Conservation (phyloP, 2,113 vertebrate genomes). For the Python bivittatus region DNA sequence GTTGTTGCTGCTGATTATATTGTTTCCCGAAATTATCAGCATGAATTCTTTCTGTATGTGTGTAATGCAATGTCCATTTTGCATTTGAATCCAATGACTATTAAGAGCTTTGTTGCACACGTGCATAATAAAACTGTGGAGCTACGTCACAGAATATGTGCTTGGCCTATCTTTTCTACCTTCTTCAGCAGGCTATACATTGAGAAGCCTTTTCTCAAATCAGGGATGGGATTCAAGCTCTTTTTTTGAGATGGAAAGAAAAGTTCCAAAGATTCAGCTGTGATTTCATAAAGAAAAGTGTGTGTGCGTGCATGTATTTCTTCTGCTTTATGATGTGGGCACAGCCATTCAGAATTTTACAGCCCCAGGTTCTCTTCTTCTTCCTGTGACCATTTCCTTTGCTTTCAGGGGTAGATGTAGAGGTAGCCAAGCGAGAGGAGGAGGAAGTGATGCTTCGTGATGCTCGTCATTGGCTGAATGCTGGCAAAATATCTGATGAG, state of each 20-base stretch:
- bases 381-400: not conserved
- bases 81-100: not conserved
- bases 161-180: not conserved
- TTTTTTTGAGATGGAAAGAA: not conserved
- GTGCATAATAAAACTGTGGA: not conserved
- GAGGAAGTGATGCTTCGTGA: slow-evolving; percentile 85
- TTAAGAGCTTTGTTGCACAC: not conserved
- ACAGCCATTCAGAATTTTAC: not conserved
- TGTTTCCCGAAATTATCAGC: not conserved
- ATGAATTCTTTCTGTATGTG: not conserved
- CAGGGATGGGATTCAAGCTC: not conserved
- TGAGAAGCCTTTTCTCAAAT: not conserved
- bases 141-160: not conserved
- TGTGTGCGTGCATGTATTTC: too few species aligned
- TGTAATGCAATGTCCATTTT: not conserved
- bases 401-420: slow-evolving; percentile 83
- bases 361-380: fast-evolving
- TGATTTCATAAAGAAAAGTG: not conserved
- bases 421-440: slow-evolving; percentile 82
- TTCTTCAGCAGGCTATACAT: not conserved
- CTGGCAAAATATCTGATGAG: slow-evolving; percentile 74
- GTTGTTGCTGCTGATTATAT: not conserved
- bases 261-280: not conserved
- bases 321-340: not conserved
- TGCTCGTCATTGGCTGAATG: slow-evolving; percentile 81